Percentiles rank a stretch among this genome's conserved stretches.
Evolutionary conservation across 1,140 invertebrate species (phyloP).

Genomic region (Drosophila trapezifrons): DNA sequence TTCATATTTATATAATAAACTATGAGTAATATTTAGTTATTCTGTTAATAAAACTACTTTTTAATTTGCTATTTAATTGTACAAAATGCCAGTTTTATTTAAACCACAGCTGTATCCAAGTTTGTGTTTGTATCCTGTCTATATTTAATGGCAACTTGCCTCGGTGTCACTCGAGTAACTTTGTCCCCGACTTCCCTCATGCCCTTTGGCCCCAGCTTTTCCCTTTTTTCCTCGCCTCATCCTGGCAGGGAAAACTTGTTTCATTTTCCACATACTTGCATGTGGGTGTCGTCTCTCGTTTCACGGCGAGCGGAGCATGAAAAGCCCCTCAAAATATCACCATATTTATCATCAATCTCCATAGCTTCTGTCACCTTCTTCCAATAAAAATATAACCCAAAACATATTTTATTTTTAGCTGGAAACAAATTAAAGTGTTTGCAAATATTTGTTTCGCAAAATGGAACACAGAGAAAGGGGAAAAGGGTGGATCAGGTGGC

Average conservation of each 20-base stretch:
- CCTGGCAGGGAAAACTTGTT: constrained; percentile 47
- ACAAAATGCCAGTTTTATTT: not conserved
- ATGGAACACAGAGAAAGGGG: constrained; percentile 12
- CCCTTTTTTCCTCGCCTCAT: not conserved
- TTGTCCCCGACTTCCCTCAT: constrained; percentile 23
- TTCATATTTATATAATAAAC: too few species aligned
- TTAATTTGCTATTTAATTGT: not conserved
- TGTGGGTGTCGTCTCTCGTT: constrained; percentile 64
- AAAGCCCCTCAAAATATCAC: constrained; percentile 36
- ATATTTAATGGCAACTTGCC: constrained; percentile 62
- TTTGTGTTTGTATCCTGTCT: constrained; percentile 28
- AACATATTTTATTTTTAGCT: constrained; percentile 41
- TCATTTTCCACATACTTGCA: constrained; percentile 69
- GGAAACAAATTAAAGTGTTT: constrained; percentile 63
- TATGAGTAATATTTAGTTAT: too few species aligned
- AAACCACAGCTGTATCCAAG: constrained; percentile 4
- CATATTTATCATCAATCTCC: constrained; percentile 38
- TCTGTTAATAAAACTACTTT: too few species aligned
- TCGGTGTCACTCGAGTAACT: constrained; percentile 66
- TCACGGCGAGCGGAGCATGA: constrained; percentile 71
- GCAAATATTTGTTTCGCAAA: constrained; percentile 63
- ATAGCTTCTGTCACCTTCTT: not conserved
- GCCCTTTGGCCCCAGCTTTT: not conserved
- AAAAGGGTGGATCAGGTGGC: constrained; percentile 19
- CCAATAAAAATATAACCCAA: constrained; percentile 19